Conservation (phyloP, 2,113 vertebrate species). For the Lagopus leucura region DNA sequence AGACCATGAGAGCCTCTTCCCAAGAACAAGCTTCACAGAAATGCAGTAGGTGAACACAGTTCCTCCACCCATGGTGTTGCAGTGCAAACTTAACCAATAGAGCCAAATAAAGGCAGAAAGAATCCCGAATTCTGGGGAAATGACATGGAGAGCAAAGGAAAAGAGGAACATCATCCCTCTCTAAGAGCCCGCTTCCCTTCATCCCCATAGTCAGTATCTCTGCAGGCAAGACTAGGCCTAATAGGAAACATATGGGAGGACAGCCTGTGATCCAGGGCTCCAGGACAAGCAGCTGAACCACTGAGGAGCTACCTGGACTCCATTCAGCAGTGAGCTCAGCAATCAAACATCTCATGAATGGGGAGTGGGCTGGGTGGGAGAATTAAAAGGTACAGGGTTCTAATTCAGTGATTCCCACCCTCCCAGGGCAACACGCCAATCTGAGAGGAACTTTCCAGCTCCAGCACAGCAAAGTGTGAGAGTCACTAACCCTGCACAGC, state of each 20-base stretch:
- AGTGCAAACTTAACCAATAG: not conserved
- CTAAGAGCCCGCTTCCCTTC: not conserved
- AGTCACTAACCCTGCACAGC: not conserved
- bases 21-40: not conserved
- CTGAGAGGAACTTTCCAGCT: not conserved
- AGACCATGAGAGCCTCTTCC: not conserved
- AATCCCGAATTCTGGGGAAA: not conserved
- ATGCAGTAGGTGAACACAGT: not conserved
- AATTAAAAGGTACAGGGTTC: not conserved
- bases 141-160: not conserved
- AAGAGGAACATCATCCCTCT: not conserved
- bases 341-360: constrained; percentile 31
- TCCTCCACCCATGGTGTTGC: not conserved
- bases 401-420: constrained; percentile 18
- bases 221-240: not conserved
- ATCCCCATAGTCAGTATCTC: not conserved
- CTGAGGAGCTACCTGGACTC: constrained; percentile 35
- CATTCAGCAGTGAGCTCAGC: constrained; percentile 65
- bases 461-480: not conserved
- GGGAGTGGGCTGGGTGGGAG: constrained; percentile 60
- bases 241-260: constrained; percentile 27
- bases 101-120: not conserved
- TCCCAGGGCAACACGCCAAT: not conserved
- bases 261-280: not conserved
- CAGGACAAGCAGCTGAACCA: not conserved